phyloP scores from a whole-genome alignment of 2,888 invertebrate species.

The Melieria omissa region DNA sequence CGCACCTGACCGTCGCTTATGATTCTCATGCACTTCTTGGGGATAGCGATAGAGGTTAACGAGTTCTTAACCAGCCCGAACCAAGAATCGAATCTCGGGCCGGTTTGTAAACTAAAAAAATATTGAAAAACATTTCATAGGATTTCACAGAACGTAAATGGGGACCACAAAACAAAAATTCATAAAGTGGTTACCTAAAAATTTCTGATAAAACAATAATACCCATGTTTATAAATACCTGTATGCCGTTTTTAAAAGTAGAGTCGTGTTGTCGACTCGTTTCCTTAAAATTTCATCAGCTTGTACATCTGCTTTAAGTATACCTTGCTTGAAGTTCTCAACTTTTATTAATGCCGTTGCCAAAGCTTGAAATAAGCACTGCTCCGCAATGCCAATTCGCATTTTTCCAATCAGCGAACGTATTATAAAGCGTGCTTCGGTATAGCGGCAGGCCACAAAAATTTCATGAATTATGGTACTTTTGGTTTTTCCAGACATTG shows the following conservation, averaged over 20 bases:
- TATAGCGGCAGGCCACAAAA: conserved; percentile 89
- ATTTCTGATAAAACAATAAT: background rate
- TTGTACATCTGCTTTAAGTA: conserved; percentile 70
- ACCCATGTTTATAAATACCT: conserved; percentile 71
- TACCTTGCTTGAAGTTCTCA: no score
- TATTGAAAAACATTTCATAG: no score
- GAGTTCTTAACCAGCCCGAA: no score
- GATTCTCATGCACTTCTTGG: no score
- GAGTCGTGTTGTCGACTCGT: conserved; percentile 77
- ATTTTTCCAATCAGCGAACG: conserved; percentile 93
- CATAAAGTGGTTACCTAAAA: background rate
- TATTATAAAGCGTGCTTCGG: conserved; percentile 90
- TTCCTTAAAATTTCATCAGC: conserved; percentile 78
- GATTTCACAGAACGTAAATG: no score
- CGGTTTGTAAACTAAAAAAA: no score
- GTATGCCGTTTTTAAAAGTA: conserved; percentile 90
- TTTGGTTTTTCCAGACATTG: conserved; percentile 86
- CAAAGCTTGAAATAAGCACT: conserved; percentile 91
- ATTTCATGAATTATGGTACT: conserved; percentile 90
- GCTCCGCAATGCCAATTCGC: conserved; percentile 96
- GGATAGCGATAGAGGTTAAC: no score
- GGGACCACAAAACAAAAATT: background rate
- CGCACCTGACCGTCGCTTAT: no score
- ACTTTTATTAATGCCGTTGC: conserved; percentile 83
- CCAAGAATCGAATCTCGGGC: no score